These are phyloP conservation scores for Apodemia hepburni DNA, from an alignment of 2,888 invertebrate genomes.

Conservation along the genomic window DNA sequence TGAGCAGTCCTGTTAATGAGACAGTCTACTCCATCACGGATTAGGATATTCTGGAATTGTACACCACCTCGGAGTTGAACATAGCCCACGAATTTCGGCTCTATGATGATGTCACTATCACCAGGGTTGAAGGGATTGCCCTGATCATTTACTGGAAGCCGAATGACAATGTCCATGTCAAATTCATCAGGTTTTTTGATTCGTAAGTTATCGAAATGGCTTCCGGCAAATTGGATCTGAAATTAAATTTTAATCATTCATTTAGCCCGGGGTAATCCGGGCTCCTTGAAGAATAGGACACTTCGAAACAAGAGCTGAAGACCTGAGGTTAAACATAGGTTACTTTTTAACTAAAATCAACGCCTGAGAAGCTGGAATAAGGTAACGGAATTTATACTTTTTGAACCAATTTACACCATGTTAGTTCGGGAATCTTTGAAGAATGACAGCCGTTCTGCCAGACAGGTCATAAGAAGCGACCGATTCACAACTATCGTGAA, in stretches of 20 bases:
- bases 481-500: too few species aligned
- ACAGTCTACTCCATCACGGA: conserved; percentile 46
- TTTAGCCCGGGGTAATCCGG: too few species aligned
- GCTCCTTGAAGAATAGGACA: too few species aligned
- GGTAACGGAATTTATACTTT: too few species aligned
- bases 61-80: conserved; percentile 60
- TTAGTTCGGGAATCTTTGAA: too few species aligned
- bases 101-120: conserved; percentile 55
- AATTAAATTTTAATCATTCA: background rate
- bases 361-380: too few species aligned
- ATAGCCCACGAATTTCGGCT: conserved; percentile 66
- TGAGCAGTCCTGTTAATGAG: conserved; percentile 52
- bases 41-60: conserved; percentile 47
- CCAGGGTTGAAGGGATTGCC: conserved; percentile 40
- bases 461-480: too few species aligned
- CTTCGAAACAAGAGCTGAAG: too few species aligned
- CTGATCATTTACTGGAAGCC: conserved; percentile 67
- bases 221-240: conserved; percentile 72
- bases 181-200: conserved; percentile 81
- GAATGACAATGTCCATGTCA: conserved; percentile 80
- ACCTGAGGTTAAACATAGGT: too few species aligned
- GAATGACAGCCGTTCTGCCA: too few species aligned
- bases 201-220: conserved; percentile 81
- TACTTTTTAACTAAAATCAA: too few species aligned
- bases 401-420: too few species aligned